A percentile compares a stretch with the other conserved stretches of the same genome.
These are phyloP conservation scores for Platycnemis pennipes DNA, from an alignment of 2,888 invertebrate species.

Conservation along the genomic window DNA sequence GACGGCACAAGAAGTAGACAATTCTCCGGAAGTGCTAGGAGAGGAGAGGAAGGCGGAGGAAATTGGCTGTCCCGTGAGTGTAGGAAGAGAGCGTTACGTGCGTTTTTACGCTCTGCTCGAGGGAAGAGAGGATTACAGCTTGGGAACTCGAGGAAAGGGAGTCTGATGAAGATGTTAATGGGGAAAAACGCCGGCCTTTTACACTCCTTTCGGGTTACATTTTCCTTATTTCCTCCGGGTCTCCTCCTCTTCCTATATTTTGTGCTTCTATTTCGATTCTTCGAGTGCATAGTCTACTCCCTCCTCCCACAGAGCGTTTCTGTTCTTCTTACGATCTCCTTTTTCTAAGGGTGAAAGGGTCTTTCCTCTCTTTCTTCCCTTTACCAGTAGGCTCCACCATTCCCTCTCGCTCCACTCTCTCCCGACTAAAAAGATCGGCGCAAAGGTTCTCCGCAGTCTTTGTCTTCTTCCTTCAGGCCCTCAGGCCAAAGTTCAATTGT, in stretches of 20 bases:
- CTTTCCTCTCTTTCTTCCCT: not conserved
- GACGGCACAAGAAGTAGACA: not conserved
- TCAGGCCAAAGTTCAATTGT: not conserved
- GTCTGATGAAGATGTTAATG: not conserved
- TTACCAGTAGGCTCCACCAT: not conserved
- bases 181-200: not conserved
- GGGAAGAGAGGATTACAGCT: not conserved
- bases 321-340: no score
- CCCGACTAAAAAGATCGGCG: not conserved
- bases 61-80: not conserved
- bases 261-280: no score
- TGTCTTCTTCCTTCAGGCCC: not conserved
- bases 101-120: not conserved
- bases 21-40: not conserved
- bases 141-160: not conserved
- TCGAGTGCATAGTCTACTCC: no score
- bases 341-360: no score
- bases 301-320: no score
- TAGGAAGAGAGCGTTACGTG: not conserved
- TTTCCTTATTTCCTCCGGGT: no score
- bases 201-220: not conserved
- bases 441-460: not conserved
- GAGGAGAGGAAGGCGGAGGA: not conserved
- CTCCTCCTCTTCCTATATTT: no score
- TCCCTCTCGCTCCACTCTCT: not conserved